Evolutionary conservation across 2,888 invertebrate species (phyloP).

Genomic region (Oligia strigilis): DNA sequence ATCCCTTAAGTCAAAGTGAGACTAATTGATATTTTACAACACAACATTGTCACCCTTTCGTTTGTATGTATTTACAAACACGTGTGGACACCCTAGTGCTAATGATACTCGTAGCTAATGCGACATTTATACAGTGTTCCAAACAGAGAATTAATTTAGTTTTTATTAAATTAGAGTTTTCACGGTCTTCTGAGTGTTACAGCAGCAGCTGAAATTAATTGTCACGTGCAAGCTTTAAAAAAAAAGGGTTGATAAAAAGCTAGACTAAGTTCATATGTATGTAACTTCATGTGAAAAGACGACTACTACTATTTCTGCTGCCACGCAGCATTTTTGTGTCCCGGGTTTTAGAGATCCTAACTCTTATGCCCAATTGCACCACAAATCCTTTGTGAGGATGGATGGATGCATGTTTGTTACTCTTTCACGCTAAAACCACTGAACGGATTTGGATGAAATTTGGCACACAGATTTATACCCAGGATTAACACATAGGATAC

Average conservation of each 20-base stretch:
- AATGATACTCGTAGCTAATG: conserved; percentile 62
- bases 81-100: conserved; percentile 68
- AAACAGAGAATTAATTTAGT: conserved; percentile 59
- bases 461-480: too few species aligned
- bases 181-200: conserved; percentile 29
- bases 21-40: conserved; percentile 66
- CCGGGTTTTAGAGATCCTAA: not conserved
- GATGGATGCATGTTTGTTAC: too few species aligned
- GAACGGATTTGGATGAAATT: too few species aligned
- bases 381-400: not conserved
- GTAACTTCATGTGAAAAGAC: too few species aligned
- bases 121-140: conserved; percentile 63
- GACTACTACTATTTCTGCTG: not conserved
- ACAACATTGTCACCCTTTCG: conserved; percentile 69
- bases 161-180: conserved; percentile 53
- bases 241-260: not conserved
- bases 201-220: conserved; percentile 8
- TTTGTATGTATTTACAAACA: conserved; percentile 61
- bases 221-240: not conserved
- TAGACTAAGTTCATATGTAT: not conserved
- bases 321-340: not conserved
- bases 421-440: too few species aligned
- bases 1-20: conserved; percentile 50
- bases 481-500: too few species aligned
- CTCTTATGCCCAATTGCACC: not conserved